Base-by-base conservation (phyloP, 64 coral and sea anemone genomes). In the Trachythela sp. region DNA sequence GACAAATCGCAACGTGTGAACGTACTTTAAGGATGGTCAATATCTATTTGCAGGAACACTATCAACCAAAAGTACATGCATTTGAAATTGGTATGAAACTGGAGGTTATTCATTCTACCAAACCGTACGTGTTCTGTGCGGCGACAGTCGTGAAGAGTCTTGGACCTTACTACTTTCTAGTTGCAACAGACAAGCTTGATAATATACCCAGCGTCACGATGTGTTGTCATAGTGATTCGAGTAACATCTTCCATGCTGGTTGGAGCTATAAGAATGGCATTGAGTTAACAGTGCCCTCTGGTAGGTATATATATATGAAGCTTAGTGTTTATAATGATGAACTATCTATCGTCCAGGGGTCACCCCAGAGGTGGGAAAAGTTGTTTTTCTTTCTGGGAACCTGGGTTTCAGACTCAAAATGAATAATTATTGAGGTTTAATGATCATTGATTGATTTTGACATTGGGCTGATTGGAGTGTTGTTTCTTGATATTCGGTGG, bases 1-100 rank as follows among this genome's bases (percentile, higher is more conserved):
- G n/a, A n/a, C n/a, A n/a, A n/a, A n/a, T n/a, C n/a, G n/a, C n/a
- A n/a, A n/a, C n/a, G n/a, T n/a, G n/a, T n/a, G n/a, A n/a, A n/a
- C n/a, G n/a, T n/a, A n/a, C n/a, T n/a, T n/a, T n/a, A n/a, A n/a
- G n/a, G n/a, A n/a, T n/a, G n/a, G n/a, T n/a, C n/a, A n/a, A n/a
- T n/a, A n/a, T n/a, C n/a, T 67, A 92, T 90, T 92, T 93, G 13
- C 91, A 97, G 86, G 95, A 97, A 31, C 92, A 94, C 85, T 97
- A 94, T 43, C 92, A 97, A 27, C 95, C 93, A 86, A 86, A 91
- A 64, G 95, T 97, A 48, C 95, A 97, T 94, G 93, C 93, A 39
- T 97, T 97, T 97, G 95, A 97, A 94, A 89, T 92, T 75, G 93
- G 95, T 20, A 97, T 97, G 95, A 97, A 97, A 42, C 70, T 97